These are phyloP conservation scores for Hirtodrosophila cameraria DNA, from an alignment of 2,888 invertebrate genomes.

Conservation along the genomic window DNA sequence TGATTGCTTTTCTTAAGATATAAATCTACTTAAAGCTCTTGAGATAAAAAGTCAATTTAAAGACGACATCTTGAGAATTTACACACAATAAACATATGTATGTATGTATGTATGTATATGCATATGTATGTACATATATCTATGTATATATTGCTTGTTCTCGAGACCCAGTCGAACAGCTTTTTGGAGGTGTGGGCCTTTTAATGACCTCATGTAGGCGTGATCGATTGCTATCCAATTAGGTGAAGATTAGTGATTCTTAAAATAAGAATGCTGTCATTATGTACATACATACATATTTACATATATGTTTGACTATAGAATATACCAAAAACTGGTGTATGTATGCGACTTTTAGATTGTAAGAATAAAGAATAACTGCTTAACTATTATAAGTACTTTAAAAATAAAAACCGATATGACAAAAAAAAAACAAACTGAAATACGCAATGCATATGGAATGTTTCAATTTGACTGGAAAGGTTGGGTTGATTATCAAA, in stretches of 20 bases:
- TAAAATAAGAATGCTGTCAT: constrained; percentile 3
- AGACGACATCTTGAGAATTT: constrained; percentile 7
- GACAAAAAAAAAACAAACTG: too few relatives aligned
- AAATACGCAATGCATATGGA: too few relatives aligned
- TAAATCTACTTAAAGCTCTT: not conserved
- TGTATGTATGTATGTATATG: not conserved
- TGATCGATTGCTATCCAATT: constrained; percentile 37
- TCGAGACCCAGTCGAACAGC: constrained; percentile 22
- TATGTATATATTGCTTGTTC: not conserved
- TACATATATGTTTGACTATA: not conserved
- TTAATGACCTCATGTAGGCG: constrained; percentile 39
- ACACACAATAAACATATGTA: not conserved
- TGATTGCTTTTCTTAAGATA: not conserved
- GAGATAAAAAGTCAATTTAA: not conserved
- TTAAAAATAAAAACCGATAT: too few relatives aligned
- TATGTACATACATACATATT: too few relatives aligned
- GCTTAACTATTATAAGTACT: too few relatives aligned
- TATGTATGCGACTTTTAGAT: not conserved
- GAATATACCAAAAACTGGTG: not conserved
- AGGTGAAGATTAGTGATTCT: constrained; percentile 3
- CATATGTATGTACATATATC: not conserved
- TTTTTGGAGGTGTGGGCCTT: constrained; percentile 6
- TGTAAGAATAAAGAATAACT: too few relatives aligned
- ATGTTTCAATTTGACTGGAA: too few relatives aligned
- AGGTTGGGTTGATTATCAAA: too few relatives aligned